Evolutionary conservation across 2,113 vertebrate genomes (phyloP).

Genomic region (Xyliphius kryptos): DNA sequence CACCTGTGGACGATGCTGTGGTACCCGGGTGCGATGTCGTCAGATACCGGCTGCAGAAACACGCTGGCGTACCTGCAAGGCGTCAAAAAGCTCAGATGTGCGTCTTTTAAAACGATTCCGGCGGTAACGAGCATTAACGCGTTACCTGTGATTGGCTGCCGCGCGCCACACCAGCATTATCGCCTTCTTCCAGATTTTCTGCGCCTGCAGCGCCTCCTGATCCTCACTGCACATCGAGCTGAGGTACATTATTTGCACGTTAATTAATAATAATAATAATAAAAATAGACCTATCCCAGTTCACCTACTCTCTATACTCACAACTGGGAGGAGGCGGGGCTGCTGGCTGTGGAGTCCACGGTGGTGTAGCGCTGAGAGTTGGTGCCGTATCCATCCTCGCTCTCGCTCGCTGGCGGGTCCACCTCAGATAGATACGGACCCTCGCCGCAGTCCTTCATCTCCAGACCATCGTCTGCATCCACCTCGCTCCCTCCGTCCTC

Average conservation of each 20-base stretch:
- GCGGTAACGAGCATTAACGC: too few species aligned
- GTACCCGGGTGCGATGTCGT: slow-evolving; percentile 97
- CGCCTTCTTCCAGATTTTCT: slow-evolving; percentile 99
- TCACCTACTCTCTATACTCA: too few species aligned
- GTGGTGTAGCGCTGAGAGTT: slow-evolving; percentile 88
- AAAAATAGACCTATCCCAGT: too few species aligned
- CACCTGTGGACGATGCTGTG: slow-evolving; percentile 99
- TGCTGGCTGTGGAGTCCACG: slow-evolving; percentile 94
- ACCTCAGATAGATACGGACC: slow-evolving; percentile 93
- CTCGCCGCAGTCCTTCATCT: slow-evolving; percentile 85
- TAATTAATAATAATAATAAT: too few species aligned
- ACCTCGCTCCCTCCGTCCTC: slow-evolving; percentile 90
- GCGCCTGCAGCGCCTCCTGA: slow-evolving; percentile 95
- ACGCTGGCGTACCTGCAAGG: slow-evolving; percentile 89
- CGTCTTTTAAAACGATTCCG: too few species aligned
- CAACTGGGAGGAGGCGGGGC: slow-evolving; percentile 97
- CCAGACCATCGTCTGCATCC: slow-evolving; percentile 81
- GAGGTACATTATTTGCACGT: too few species aligned
- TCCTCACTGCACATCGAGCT: slow-evolving; percentile 97
- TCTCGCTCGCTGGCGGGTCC: slow-evolving; percentile 91
- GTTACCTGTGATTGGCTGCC: slow-evolving; percentile 97
- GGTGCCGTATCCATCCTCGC: slow-evolving; percentile 93
- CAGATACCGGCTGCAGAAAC: slow-evolving; percentile 95
- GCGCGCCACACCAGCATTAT: slow-evolving; percentile 99
- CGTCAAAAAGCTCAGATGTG: neutral